phyloP scores from a whole-genome alignment of 2,797 vertebrate genomes.

The Knipowitschia caucasica region DNA sequence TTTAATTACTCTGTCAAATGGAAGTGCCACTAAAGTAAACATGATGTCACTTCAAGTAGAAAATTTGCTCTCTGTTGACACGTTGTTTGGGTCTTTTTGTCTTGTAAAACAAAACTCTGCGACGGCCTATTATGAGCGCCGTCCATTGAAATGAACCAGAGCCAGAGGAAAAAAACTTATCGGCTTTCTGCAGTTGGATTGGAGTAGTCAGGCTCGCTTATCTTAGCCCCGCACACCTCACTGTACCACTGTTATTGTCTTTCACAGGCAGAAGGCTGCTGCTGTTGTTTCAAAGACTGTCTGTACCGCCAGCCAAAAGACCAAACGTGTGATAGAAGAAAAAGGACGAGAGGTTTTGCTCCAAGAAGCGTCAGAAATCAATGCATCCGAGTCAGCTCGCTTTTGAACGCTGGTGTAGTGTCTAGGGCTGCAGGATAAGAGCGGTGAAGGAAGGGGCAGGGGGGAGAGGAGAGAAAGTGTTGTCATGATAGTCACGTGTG shows the following conservation, averaged over 20 bases:
- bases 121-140: constrained; percentile 9
- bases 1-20: background rate
- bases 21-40: background rate
- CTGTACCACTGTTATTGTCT: constrained; percentile 1
- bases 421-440: constrained; percentile 24
- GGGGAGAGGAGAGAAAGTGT: too few species aligned
- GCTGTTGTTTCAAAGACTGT: constrained; percentile 48
- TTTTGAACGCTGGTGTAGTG: constrained; percentile 32
- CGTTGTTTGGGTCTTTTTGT: constrained; percentile 5
- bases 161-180: constrained; percentile 34
- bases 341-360: constrained; percentile 23
- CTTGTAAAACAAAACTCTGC: constrained; percentile 2
- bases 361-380: constrained; percentile 36
- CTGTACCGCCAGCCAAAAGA: constrained; percentile 35
- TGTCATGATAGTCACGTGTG: too few species aligned
- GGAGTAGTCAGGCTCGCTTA: constrained; percentile 43
- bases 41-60: background rate
- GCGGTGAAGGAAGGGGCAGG: too few species aligned
- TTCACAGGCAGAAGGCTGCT: constrained; percentile 15
- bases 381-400: constrained; percentile 20
- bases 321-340: constrained; percentile 5
- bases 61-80: background rate
- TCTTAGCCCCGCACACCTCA: constrained; percentile 44
- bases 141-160: constrained; percentile 24
- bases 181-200: constrained; percentile 40